These are phyloP conservation scores for Pterostichus niger DNA, from an alignment of 2,888 invertebrate genomes.

Conservation along the genomic window DNA sequence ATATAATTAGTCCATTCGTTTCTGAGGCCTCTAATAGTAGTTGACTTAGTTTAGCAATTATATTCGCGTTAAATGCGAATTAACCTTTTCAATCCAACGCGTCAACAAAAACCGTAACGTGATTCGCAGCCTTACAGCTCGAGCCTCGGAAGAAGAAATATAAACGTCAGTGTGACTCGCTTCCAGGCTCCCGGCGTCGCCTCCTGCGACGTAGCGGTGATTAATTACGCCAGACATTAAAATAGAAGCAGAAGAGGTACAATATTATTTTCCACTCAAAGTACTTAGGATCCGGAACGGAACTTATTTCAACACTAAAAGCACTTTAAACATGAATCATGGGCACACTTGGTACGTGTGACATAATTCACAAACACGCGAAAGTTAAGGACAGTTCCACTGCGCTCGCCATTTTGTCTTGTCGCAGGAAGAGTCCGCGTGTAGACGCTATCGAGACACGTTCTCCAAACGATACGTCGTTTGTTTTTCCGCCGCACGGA, in stretches of 20 bases:
- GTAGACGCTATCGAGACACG: constrained; percentile 19
- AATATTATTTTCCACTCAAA: constrained; percentile 66
- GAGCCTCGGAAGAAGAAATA: constrained; percentile 26
- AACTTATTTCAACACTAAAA: constrained; percentile 65
- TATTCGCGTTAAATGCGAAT: constrained; percentile 18
- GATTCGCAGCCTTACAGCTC: constrained; percentile 4
- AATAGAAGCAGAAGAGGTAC: constrained; percentile 66
- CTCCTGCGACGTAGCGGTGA: constrained; percentile 22
- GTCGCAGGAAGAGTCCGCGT: constrained; percentile 7
- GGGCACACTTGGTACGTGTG: constrained; percentile 65
- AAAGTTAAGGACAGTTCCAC: constrained; percentile 64
- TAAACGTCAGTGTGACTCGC: constrained; percentile 25
- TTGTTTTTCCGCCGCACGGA: not conserved
- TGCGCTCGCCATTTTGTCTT: constrained; percentile 53
- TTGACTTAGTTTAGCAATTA: constrained; percentile 18
- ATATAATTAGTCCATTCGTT: not conserved
- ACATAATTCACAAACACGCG: constrained; percentile 64
- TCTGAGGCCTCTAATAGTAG: not conserved
- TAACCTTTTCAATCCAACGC: constrained; percentile 26
- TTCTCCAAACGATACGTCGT: constrained; percentile 44
- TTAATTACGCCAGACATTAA: constrained; percentile 57
- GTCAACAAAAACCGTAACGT: constrained; percentile 13
- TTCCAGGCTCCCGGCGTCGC: constrained; percentile 1
- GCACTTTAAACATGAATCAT: constrained; percentile 67
- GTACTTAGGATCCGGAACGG: constrained; percentile 65